These are phyloP conservation scores for Zophobas morio DNA, from an alignment of 1,140 invertebrate species.

Conservation along the genomic window DNA sequence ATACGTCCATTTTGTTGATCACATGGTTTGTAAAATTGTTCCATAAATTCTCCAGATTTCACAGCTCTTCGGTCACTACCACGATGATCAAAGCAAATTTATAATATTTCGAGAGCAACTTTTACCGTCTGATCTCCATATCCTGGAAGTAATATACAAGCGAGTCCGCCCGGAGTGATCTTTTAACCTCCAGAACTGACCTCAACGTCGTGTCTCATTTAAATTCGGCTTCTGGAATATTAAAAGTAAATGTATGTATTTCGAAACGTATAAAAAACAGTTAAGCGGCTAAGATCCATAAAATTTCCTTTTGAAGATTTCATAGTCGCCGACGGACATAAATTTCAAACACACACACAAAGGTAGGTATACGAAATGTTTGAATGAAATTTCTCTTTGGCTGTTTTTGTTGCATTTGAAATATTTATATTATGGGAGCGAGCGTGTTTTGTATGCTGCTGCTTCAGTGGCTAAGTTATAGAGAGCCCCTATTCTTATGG, in stretches of 20 bases:
- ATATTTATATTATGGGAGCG: constrained; percentile 34
- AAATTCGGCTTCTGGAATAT: constrained; percentile 37
- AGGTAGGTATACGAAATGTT: constrained; percentile 28
- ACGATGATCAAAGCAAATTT: too few species aligned
- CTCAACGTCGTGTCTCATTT: constrained; percentile 24
- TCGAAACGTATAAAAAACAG: constrained; percentile 33
- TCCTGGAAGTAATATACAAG: neutral
- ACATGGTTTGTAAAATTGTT: too few species aligned
- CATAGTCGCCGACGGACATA: constrained; percentile 26
- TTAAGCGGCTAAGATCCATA: constrained; percentile 37
- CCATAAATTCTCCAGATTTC: too few species aligned
- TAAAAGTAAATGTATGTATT: constrained; percentile 39
- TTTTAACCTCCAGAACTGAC: constrained; percentile 11
- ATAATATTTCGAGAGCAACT: too few species aligned
- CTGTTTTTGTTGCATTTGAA: constrained; percentile 38
- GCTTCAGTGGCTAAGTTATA: constrained; percentile 23
- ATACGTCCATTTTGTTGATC: constrained; percentile 2
- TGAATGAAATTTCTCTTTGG: constrained; percentile 30
- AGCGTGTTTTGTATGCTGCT: constrained; percentile 27
- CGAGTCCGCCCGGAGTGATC: constrained; percentile 3
- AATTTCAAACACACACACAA: constrained; percentile 34
- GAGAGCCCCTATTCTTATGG: constrained; percentile 21
- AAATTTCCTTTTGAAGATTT: constrained; percentile 40
- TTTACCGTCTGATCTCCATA: too few species aligned
- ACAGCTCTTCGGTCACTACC: too few species aligned